A percentile compares a stretch with the other conserved stretches of the same genome.
Conservation (phyloP, 2,888 invertebrate species). For the Leptinotarsa haldemani region DNA sequence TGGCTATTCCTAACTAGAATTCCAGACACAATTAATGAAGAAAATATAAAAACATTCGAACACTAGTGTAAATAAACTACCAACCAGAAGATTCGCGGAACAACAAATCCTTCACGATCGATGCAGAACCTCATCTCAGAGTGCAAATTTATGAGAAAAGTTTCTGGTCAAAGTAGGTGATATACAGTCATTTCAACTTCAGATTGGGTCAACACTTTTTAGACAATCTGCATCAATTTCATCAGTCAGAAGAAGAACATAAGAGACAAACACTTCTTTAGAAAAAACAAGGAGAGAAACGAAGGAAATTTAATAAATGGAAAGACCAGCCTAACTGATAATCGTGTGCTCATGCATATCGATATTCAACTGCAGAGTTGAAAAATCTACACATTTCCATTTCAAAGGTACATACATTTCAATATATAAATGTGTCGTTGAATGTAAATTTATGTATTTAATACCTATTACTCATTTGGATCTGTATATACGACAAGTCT, state of each 20-base stretch:
- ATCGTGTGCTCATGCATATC: neutral
- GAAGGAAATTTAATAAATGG: slow-evolving; percentile 8
- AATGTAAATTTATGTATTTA: too few species aligned
- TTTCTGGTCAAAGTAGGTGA: slow-evolving; percentile 12
- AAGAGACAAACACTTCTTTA: neutral
- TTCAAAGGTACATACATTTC: too few species aligned
- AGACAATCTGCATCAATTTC: slow-evolving; percentile 16
- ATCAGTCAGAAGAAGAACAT: slow-evolving; percentile 15
- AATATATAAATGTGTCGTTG: too few species aligned
- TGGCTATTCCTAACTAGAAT: slow-evolving; percentile 18
- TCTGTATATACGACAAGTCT: too few species aligned
- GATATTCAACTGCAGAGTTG: neutral
- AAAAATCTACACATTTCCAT: too few species aligned
- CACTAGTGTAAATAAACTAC: slow-evolving; percentile 17
- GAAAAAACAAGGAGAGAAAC: neutral
- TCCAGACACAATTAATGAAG: slow-evolving; percentile 13
- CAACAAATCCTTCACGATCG: slow-evolving; percentile 13
- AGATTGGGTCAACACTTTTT: neutral
- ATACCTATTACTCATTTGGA: too few species aligned
- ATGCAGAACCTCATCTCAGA: slow-evolving; percentile 14
- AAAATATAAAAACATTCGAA: slow-evolving; percentile 17
- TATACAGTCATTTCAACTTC: slow-evolving; percentile 24
- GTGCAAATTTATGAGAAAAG: slow-evolving; percentile 6
- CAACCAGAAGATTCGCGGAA: slow-evolving; percentile 16
- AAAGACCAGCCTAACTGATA: neutral